A percentile compares a stretch with the other conserved stretches of the same genome.
phyloP scores from a whole-genome alignment of 1,140 invertebrate species.

The Musca vetustissima region DNA sequence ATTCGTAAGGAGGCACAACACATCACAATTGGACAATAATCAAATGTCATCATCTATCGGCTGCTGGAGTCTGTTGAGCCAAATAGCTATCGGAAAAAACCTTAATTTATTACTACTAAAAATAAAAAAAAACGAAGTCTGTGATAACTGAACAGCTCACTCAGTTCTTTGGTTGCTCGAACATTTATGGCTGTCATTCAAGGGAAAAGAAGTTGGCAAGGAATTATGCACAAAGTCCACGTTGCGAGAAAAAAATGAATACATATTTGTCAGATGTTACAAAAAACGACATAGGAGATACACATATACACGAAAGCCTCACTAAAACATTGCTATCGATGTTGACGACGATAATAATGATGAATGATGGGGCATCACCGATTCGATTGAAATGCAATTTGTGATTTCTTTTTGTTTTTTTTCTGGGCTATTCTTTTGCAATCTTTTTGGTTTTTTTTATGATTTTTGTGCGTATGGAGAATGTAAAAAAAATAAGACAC shows the following conservation, averaged over 20 bases:
- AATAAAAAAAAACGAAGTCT: background rate
- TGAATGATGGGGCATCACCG: conserved; percentile 20
- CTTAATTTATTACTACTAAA: background rate
- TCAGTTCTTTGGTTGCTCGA: background rate
- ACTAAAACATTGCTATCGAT: too few relatives aligned
- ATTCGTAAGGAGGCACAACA: too few relatives aligned
- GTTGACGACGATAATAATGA: conserved; percentile 6
- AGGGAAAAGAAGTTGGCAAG: background rate
- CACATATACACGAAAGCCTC: too few relatives aligned
- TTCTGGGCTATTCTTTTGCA: background rate
- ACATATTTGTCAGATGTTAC: background rate
- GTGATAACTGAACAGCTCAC: background rate
- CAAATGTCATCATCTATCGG: too few relatives aligned
- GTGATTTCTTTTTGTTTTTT: conserved; percentile 3
- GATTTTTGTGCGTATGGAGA: background rate
- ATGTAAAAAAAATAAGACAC: background rate
- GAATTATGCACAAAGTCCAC: background rate
- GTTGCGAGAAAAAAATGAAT: background rate
- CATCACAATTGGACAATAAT: too few relatives aligned
- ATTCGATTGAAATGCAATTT: conserved; percentile 24
- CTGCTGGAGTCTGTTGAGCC: too few relatives aligned
- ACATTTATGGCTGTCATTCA: background rate
- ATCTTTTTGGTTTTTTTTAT: background rate
- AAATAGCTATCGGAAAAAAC: background rate
- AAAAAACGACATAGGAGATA: background rate